These are phyloP conservation scores for Oegoconia quadripuncta DNA, from an alignment of 2,888 invertebrate species.

Conservation along the genomic window DNA sequence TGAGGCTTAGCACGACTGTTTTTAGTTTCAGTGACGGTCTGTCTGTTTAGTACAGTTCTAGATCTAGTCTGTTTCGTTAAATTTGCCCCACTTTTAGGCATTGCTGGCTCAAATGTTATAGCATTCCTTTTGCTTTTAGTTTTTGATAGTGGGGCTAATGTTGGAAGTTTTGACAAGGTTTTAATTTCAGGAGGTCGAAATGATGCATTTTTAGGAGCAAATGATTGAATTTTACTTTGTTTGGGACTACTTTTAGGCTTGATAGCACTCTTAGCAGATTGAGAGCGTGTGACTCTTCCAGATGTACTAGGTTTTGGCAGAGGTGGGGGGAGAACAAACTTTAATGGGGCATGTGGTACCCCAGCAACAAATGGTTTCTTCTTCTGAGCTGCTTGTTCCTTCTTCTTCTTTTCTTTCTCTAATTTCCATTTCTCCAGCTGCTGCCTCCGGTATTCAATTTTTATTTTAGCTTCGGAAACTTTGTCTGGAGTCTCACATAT, in stretches of 20 bases:
- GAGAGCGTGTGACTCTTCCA: constrained; percentile 59
- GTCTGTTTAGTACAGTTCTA: constrained; percentile 18
- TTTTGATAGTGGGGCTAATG: constrained; percentile 29
- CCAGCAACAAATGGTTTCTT: constrained; percentile 64
- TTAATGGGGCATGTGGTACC: constrained; percentile 41
- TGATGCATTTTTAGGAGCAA: constrained; percentile 75
- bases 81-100: constrained; percentile 21
- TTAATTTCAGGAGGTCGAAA: constrained; percentile 69
- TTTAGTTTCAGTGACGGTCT: constrained; percentile 17
- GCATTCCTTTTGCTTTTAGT: constrained; percentile 24
- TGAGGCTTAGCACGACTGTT: constrained; percentile 9
- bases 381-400: constrained; percentile 44
- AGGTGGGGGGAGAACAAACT: constrained; percentile 51
- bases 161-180: constrained; percentile 36
- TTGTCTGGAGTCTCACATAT: constrained; percentile 33
- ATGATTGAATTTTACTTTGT: constrained; percentile 34
- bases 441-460: constrained; percentile 46
- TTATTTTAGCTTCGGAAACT: constrained; percentile 29
- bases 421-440: constrained; percentile 66
- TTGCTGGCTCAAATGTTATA: constrained; percentile 36
- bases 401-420: constrained; percentile 60
- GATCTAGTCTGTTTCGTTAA: constrained; percentile 19
- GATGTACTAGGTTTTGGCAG: constrained; percentile 46
- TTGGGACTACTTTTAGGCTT: constrained; percentile 15
- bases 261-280: constrained; percentile 29